Conservation (phyloP, 2,888 invertebrate genomes). For the Coenonympha arcania region DNA sequence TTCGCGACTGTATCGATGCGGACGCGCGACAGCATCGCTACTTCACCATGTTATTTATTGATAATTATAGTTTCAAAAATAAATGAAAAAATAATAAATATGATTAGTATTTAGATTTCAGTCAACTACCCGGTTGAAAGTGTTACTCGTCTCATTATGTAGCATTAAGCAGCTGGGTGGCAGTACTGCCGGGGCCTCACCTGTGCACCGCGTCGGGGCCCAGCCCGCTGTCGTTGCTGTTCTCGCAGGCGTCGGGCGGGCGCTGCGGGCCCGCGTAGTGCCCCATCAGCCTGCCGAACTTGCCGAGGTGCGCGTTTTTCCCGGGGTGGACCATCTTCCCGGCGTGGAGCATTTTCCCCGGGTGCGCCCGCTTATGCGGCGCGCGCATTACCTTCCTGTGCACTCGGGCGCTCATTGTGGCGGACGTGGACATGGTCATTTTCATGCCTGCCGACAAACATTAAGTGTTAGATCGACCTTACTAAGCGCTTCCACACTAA, state of each 20-base stretch:
- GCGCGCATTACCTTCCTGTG: constrained; percentile 80
- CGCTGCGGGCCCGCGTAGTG: constrained; percentile 68
- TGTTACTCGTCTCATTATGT: too few relatives aligned
- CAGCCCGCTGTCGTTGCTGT: constrained; percentile 91
- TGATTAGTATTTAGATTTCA: too few relatives aligned
- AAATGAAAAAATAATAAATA: too few relatives aligned
- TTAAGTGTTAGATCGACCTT: constrained; percentile 32
- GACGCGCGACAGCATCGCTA: too few relatives aligned
- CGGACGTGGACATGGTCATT: constrained; percentile 82
- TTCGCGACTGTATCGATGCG: too few relatives aligned
- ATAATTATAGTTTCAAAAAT: too few relatives aligned
- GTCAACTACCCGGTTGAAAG: too few relatives aligned
- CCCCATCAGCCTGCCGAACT: constrained; percentile 57
- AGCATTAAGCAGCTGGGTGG: too few relatives aligned
- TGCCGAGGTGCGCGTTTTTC: constrained; percentile 54
- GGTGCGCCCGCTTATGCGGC: constrained; percentile 75
- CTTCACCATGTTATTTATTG: too few relatives aligned
- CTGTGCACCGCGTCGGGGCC: constrained; percentile 81
- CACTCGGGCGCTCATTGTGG: constrained; percentile 78
- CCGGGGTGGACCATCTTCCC: constrained; percentile 65
- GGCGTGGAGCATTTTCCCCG: constrained; percentile 61
- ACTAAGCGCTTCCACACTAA: too few relatives aligned
- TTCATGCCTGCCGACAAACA: constrained; percentile 76
- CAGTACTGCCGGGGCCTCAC: too few relatives aligned
- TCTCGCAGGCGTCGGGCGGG: constrained; percentile 81